These are phyloP conservation scores for Phocoena phocoena DNA, from an alignment of 2,113 vertebrate species.

Conservation along the genomic window DNA sequence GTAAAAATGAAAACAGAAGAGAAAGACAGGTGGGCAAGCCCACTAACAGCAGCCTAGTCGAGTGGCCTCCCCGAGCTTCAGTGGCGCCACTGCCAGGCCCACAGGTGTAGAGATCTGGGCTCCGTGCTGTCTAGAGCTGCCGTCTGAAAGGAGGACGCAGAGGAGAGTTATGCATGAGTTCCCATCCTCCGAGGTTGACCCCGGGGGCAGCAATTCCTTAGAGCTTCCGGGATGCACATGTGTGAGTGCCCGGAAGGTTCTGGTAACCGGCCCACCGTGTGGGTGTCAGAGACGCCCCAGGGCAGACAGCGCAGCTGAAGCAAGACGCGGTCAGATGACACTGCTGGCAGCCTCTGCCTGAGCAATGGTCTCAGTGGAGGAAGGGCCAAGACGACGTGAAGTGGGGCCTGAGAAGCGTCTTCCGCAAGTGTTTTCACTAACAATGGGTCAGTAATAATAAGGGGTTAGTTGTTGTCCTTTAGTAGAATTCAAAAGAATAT, in stretches of 20 bases:
- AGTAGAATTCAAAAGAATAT: background rate
- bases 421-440: background rate
- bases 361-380: no score
- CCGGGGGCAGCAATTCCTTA: background rate
- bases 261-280: background rate
- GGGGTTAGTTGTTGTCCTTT: background rate
- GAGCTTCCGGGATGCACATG: background rate
- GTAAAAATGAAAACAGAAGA: no score
- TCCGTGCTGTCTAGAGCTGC: accelerated
- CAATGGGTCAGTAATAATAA: background rate
- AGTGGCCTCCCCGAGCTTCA: background rate
- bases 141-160: background rate
- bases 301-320: background rate
- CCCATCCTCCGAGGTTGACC: background rate
- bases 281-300: background rate
- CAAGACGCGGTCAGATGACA: background rate
- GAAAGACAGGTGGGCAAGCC: background rate
- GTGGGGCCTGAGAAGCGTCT: no score
- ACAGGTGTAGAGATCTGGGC: background rate
- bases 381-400: background rate
- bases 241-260: background rate
- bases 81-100: accelerated
- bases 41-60: background rate
- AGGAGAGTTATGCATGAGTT: background rate
- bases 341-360: background rate